Percentiles rank a stretch among this genome's conserved stretches.
phyloP scores from a whole-genome alignment of 2,113 vertebrate genomes.

The Mastomys coucha region DNA sequence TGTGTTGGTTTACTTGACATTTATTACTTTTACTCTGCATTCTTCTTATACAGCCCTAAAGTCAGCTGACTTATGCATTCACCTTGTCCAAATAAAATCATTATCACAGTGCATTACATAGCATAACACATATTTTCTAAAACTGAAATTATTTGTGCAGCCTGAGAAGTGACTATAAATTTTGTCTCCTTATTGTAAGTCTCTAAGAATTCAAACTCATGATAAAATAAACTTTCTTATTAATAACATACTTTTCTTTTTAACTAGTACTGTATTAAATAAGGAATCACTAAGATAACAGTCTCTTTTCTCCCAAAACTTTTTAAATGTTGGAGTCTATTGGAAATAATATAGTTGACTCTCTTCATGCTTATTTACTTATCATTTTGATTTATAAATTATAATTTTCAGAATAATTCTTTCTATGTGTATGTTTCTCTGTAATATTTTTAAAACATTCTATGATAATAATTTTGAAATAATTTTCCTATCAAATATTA shows the following conservation, averaged over 20 bases:
- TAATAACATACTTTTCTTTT: background rate
- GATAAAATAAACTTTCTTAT: background rate
- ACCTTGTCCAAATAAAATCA: background rate
- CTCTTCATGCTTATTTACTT: background rate
- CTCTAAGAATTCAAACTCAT: background rate
- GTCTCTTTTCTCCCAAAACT: background rate
- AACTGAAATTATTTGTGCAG: background rate
- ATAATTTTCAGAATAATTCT: slow-evolving; percentile 25
- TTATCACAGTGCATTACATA: slow-evolving; percentile 23
- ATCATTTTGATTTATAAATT: slow-evolving; percentile 42
- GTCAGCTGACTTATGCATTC: background rate
- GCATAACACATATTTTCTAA: slow-evolving; percentile 36
- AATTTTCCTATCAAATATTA: slow-evolving; percentile 20
- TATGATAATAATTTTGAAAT: background rate
- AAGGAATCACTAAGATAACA: background rate
- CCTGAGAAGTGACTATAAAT: background rate
- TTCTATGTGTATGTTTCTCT: background rate
- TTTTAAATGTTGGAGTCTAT: background rate
- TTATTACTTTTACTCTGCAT: slow-evolving; percentile 24
- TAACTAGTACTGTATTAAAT: background rate
- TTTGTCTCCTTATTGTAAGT: background rate
- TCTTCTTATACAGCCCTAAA: background rate
- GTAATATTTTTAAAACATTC: background rate
- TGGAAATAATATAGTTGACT: background rate
- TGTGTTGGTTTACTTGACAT: background rate